A percentile compares a stretch with the other conserved stretches of the same genome.
Conservation (phyloP, 1,140 invertebrate species). For the Magallana ariakensis region DNA sequence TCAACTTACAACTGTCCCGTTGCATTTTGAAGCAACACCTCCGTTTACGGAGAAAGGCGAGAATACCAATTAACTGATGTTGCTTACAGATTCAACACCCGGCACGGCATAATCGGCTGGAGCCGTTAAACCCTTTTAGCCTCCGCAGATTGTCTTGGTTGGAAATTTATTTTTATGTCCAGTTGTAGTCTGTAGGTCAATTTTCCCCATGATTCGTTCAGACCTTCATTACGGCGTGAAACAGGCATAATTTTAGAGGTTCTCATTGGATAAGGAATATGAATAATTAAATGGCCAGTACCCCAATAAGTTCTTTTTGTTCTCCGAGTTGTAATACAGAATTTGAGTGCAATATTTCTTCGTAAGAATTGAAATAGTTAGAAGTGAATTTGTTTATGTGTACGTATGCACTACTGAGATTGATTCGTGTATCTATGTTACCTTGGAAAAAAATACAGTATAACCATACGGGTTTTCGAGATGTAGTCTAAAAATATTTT, state of each 20-base stretch:
- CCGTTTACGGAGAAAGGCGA: not conserved
- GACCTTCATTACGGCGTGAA: slow-evolving; percentile 9
- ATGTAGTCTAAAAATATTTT: too few species aligned
- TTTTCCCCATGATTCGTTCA: not conserved
- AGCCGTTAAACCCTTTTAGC: slow-evolving; percentile 1
- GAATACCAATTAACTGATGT: slow-evolving; percentile 1
- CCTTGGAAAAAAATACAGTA: too few species aligned
- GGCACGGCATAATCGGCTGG: not conserved
- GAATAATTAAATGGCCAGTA: not conserved
- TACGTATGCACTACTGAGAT: too few species aligned
- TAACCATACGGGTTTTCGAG: too few species aligned
- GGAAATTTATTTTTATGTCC: not conserved
- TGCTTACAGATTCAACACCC: not conserved
- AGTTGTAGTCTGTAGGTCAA: not conserved
- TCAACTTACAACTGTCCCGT: slow-evolving; percentile 10
- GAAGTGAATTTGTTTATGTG: too few species aligned
- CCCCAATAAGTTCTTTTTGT: not conserved
- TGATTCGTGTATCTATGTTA: too few species aligned
- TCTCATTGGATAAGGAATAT: not conserved
- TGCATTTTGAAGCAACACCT: slow-evolving; percentile 35
- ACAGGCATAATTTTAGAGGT: not conserved
- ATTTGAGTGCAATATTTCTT: too few species aligned
- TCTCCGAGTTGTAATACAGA: too few species aligned
- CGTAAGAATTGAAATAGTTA: too few species aligned
- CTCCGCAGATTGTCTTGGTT: not conserved